Evolutionary conservation across 2,113 vertebrate species (phyloP), one percentile per base, ranked within the genome.

Genomic region (Barnardius zonarius): DNA sequence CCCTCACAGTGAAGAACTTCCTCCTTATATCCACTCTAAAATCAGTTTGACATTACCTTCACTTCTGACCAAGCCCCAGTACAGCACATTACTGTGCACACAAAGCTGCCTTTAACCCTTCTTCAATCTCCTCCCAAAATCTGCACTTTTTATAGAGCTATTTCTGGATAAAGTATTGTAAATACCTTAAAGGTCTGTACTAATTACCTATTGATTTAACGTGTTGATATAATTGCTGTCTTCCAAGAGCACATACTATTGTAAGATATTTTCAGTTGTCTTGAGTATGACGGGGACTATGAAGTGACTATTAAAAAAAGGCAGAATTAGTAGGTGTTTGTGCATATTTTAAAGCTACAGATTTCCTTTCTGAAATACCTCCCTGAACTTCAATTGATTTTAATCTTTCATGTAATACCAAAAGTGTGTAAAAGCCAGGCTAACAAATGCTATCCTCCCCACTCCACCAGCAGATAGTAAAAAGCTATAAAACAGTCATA

Each of bases 151-250:
- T 11, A 48, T 0, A 33, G 43, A 69, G 15, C 39, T 72, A 2
- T 33, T 55, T 85, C 39, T 15, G n/a, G 59, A 63, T 14, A 55
- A 17, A 14, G 22, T 33, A 75, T 46, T 73, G 57, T n/a, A 67
- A 76, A 68, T 7, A 20, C 51, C 89, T 86, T 74, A 76, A 63
- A 79, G 41, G 57, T 31, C 74, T 51, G 35, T n/a, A 62, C 39
- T 93, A 76, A 85, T 85, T 74, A 83, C 11, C 31, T 93, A 70
- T 63, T 52, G 77, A 94, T 73, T 57, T 8, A 54, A 86, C 30
- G 41, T 83, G 72, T 37, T 87, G 81, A 76, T 69, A 46, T 11
- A 73, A 90, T 11, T 62, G 35, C 30, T 73, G 41, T 6, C 44
- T 74, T 59, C 54, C 59, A 88, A 83, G 88, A 69, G 31, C 37